A percentile compares a stretch with the other conserved stretches of the same genome.
phyloP scores from a whole-genome alignment of 2,797 vertebrate genomes.

The Monodelphis domestica region DNA sequence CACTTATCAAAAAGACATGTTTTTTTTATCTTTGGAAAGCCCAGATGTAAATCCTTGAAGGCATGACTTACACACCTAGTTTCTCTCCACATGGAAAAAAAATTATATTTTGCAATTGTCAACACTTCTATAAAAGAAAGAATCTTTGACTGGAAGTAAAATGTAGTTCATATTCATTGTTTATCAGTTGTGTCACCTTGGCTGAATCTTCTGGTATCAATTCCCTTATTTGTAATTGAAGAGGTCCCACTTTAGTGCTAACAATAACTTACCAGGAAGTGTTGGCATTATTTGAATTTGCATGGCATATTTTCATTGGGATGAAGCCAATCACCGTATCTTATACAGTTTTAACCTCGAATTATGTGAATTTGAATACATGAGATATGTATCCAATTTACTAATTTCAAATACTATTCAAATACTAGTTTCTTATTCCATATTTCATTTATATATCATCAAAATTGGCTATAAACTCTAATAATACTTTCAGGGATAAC shows the following conservation, averaged over 20 bases:
- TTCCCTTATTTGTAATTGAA: neutral
- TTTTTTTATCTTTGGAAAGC: neutral
- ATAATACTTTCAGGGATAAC: too few species aligned
- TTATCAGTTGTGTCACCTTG: neutral
- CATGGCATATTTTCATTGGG: too few species aligned
- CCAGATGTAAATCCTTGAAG: neutral
- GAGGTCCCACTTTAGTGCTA: neutral
- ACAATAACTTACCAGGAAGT: neutral
- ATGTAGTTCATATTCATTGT: neutral
- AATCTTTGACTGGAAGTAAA: neutral
- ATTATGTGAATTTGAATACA: too few species aligned
- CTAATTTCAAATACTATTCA: too few species aligned
- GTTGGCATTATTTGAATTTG: neutral
- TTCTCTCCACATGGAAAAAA: neutral
- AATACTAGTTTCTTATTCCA: too few species aligned
- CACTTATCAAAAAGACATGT: neutral
- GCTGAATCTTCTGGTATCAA: neutral
- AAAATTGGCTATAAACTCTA: too few species aligned
- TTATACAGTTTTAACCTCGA: too few species aligned
- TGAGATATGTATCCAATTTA: too few species aligned
- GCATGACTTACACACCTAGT: neutral
- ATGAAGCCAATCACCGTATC: too few species aligned
- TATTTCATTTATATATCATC: too few species aligned
- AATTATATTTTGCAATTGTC: neutral
- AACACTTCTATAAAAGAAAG: neutral